Evolutionary conservation across 2,797 vertebrate species (phyloP).

Genomic region (Clangula hyemalis): DNA sequence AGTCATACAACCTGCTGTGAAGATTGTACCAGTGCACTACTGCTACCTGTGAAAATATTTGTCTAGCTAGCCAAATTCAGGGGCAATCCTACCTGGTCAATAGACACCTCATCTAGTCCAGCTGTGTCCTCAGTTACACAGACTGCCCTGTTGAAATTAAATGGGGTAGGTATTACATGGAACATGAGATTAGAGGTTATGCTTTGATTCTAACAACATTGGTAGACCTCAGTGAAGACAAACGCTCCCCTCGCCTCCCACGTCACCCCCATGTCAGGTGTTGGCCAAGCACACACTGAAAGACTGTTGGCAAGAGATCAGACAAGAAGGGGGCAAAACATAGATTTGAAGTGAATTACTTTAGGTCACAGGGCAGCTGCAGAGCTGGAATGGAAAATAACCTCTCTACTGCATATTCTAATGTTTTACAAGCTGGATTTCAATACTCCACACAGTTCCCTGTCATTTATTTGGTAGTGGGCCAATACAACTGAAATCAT

Average conservation of each 20-base stretch:
- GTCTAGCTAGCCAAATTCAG: not conserved
- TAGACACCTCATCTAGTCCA: too few relatives aligned
- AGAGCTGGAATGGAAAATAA: not conserved
- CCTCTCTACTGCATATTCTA: not conserved
- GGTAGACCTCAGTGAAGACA: not conserved
- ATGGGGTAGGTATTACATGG: not conserved
- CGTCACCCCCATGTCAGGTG: rapidly evolving
- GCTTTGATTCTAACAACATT: rapidly evolving
- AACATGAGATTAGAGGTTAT: not conserved
- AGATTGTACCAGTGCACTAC: rapidly evolving
- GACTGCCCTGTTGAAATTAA: not conserved
- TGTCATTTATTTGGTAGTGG: not conserved
- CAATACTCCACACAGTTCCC: not conserved
- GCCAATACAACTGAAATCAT: not conserved
- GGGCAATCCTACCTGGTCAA: too few relatives aligned
- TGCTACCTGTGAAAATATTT: too few relatives aligned
- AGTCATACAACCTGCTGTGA: not conserved
- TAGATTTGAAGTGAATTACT: not conserved
- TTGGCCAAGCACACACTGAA: not conserved
- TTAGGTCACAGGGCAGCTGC: not conserved
- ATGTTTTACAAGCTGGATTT: not conserved
- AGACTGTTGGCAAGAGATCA: not conserved
- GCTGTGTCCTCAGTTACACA: not conserved
- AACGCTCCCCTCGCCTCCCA: not conserved
- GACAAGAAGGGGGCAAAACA: not conserved